These are phyloP conservation scores for Todiramphus saurophagus DNA, from an alignment of 2,113 vertebrate species.

Conservation along the genomic window DNA sequence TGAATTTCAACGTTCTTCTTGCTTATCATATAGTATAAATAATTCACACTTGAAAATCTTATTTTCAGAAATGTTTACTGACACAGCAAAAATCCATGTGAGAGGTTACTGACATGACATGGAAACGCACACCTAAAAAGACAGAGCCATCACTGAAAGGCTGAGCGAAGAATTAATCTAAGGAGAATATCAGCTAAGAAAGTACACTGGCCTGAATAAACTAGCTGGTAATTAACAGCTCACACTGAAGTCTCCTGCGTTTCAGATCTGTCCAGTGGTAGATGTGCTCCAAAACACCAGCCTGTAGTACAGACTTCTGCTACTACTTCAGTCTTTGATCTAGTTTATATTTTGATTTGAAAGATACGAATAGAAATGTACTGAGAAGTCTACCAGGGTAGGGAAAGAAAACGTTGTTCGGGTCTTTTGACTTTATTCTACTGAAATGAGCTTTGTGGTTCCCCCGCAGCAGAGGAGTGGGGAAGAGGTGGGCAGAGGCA, in stretches of 20 bases:
- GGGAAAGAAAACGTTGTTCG: background rate
- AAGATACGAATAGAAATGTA: background rate
- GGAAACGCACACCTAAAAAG: background rate
- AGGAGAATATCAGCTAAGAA: background rate
- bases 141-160: background rate
- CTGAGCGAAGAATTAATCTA: background rate
- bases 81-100: conserved; percentile 74
- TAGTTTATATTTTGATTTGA: conserved; percentile 20
- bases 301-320: background rate
- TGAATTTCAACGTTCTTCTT: conserved; percentile 81
- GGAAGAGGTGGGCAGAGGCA: fast-evolving
- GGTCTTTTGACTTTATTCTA: background rate
- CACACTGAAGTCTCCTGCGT: background rate
- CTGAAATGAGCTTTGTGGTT: background rate
- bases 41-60: conserved; percentile 81
- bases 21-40: conserved; percentile 82
- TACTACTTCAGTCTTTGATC: background rate
- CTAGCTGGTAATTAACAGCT: background rate
- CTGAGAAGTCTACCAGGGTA: background rate
- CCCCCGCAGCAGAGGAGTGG: background rate
- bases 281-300: background rate
- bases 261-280: background rate
- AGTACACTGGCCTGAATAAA: background rate
- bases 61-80: conserved; percentile 87
- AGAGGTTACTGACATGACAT: conserved; percentile 70